phyloP scores from a whole-genome alignment of 2,113 vertebrate species.

The Nyctibius bracteatus region DNA sequence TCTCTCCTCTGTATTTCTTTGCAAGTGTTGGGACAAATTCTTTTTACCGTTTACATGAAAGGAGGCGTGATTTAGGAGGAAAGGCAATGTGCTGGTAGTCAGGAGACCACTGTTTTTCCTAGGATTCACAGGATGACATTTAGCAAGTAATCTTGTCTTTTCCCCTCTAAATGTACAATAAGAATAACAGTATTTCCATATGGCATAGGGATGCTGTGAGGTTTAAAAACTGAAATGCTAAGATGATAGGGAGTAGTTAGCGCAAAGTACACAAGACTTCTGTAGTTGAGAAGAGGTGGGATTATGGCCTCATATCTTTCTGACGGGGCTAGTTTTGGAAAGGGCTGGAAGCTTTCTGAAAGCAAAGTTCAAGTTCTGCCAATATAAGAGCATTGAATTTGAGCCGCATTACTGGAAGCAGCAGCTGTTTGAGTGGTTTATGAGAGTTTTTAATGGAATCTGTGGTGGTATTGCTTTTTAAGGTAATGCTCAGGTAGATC shows the following conservation, averaged over 20 bases:
- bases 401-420: background rate
- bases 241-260: background rate
- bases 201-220: background rate
- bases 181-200: background rate
- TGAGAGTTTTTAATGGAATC: background rate
- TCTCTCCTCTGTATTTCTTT: background rate
- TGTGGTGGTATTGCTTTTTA: background rate
- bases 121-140: background rate
- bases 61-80: background rate
- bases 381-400: background rate
- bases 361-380: background rate
- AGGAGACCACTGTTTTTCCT: background rate
- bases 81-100: background rate
- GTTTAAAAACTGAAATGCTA: background rate
- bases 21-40: background rate
- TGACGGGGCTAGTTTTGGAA: background rate
- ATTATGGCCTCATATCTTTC: background rate
- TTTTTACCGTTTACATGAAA: background rate
- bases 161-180: background rate
- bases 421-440: background rate
- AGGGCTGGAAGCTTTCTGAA: background rate
- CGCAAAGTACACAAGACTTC: background rate
- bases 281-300: background rate
- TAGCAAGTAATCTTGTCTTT: background rate
- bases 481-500: background rate